A percentile compares a stretch with the other conserved stretches of the same genome.
phyloP scores from a whole-genome alignment of 2,797 vertebrate species.

The Sebastolobus altivelis region DNA sequence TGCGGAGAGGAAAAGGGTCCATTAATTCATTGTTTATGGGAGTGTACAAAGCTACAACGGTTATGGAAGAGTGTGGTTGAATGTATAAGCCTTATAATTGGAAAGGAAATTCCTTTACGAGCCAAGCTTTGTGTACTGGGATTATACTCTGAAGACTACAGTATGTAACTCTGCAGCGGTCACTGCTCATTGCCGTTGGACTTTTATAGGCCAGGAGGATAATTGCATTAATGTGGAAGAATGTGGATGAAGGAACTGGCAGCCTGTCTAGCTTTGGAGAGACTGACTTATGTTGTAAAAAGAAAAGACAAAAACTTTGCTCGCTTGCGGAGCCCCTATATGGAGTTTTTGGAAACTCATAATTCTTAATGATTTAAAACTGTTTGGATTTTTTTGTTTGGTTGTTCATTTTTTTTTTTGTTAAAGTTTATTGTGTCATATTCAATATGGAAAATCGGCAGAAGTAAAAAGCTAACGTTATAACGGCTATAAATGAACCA shows the following conservation, averaged over 20 bases:
- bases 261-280: not conserved
- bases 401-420: not conserved
- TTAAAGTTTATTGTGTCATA: not conserved
- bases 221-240: not conserved
- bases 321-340: not conserved
- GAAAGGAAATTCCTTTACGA: not conserved
- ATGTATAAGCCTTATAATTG: not conserved
- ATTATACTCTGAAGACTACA: not conserved
- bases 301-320: not conserved
- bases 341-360: not conserved
- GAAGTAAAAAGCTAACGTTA: too few species aligned
- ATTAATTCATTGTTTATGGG: too few species aligned
- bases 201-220: not conserved
- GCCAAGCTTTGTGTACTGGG: not conserved
- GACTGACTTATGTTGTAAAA: not conserved
- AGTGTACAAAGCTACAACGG: too few species aligned
- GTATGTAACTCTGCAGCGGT: not conserved
- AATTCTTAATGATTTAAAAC: not conserved
- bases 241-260: not conserved
- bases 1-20: too few species aligned
- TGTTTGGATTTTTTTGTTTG: not conserved
- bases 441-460: too few species aligned
- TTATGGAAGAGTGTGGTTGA: too few species aligned
- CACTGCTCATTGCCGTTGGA: not conserved
- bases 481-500: too few species aligned